Conservation (phyloP, 2,797 vertebrate species). For the Selene dorsalis region DNA sequence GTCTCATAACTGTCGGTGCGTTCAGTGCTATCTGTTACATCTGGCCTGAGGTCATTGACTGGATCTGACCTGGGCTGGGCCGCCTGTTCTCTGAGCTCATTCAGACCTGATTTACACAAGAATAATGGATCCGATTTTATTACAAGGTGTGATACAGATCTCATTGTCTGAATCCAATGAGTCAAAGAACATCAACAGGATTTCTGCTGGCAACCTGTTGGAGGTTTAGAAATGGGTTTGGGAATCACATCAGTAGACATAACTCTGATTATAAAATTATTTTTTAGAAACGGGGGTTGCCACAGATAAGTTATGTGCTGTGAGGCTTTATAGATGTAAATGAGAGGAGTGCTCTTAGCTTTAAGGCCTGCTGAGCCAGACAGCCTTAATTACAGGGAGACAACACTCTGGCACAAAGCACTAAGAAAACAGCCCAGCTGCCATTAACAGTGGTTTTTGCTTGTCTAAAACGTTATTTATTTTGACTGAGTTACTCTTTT, state of each 20-base stretch:
- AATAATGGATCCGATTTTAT: constrained; percentile 24
- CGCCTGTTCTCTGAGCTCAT: constrained; percentile 7
- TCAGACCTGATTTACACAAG: constrained; percentile 22
- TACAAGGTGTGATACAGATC: constrained; percentile 12
- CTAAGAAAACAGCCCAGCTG: constrained; percentile 13
- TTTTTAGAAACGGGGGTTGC: background rate
- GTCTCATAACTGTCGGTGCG: constrained; percentile 50
- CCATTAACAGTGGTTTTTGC: constrained; percentile 26
- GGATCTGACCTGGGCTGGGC: constrained; percentile 15
- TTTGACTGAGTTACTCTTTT: constrained; percentile 39
- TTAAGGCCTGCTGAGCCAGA: constrained; percentile 36
- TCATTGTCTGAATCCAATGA: background rate
- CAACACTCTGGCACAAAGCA: constrained; percentile 30
- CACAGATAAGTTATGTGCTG: background rate
- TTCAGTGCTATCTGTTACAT: constrained; percentile 33
- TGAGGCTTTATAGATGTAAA: constrained; percentile 9
- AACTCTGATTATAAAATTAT: constrained; percentile 1
- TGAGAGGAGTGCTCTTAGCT: constrained; percentile 7
- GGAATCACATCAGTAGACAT: background rate
- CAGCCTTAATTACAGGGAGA: constrained; percentile 60
- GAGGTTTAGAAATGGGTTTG: background rate
- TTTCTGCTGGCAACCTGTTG: background rate
- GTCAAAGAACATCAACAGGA: background rate
- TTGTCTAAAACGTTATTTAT: constrained; percentile 33
- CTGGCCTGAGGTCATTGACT: constrained; percentile 15